Base-by-base conservation (phyloP, 2,888 invertebrate species). In the Pycnomerus fuliginosus region DNA sequence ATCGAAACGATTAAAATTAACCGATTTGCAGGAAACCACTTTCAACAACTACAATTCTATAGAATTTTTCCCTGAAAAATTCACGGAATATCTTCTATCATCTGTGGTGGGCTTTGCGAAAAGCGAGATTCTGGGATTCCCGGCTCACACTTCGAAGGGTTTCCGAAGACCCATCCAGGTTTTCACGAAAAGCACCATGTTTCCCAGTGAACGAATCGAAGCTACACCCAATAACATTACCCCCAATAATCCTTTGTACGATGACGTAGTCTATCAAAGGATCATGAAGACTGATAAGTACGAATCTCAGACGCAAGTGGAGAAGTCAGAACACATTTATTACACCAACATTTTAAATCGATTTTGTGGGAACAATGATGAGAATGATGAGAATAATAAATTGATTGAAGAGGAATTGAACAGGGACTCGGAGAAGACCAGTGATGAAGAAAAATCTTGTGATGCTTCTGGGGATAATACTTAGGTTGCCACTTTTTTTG, bases 91-190 rank as follows among this genome's bases (percentile, higher is more conserved):
- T 73, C 79, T 99, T 22, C 77, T 97, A 2, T 88, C 89, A 13
- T 80, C 86, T 0, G 93, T 93, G 66, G 90, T 97, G 28, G 96
- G 96, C 2, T 97, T 96, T 74, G 85, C 85, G 64, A 90, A 90
- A 66, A 90, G 90, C 66, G 90, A 90, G 65, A 84, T 89, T 1
- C 74, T 96, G 27, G 91, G 89, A 16, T 84, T 83, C 44, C 79
- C 81, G 1, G 87, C 91, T 2, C 80, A 84, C 60, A 83, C 85
- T 46, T 85, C 88, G 53, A 91, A 90, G 75, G 96, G 95, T 13
- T 93, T 93, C 72, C 84, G 88, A 55, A 78, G 92, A 24, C 90
- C 91, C 5, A 86, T 92, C 49, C 85, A 87, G 42, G 63, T 73
- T 16, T 73, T 68, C 55, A 71, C 73, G 3, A 73, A 73, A 52